Evolutionary conservation across 2,888 invertebrate species (phyloP).

Genomic region (Kuschelorhynchus macadamiae): DNA sequence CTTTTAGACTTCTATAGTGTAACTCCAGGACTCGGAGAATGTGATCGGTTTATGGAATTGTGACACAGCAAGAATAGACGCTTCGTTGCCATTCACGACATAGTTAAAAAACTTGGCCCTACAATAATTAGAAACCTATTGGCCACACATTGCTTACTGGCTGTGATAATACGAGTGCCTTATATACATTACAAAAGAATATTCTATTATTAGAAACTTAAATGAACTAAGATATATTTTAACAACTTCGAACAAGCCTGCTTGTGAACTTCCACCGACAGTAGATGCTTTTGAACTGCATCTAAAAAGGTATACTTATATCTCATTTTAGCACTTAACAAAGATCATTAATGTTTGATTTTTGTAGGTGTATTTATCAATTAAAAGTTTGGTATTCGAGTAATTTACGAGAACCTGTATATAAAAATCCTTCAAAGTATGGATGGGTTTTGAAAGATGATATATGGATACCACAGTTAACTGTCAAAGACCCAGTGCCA

Average conservation of each 20-base stretch:
- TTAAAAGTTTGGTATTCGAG: not conserved
- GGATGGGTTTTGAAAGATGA: not conserved
- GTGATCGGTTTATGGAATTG: not conserved
- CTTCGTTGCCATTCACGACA: slow-evolving; percentile 2
- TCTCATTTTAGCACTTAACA: too few species aligned
- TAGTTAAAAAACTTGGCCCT: slow-evolving; percentile 4
- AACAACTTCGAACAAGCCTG: too few species aligned
- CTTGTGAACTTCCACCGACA: too few species aligned
- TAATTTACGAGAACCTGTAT: not conserved
- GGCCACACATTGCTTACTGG: not conserved
- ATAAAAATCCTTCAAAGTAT: not conserved
- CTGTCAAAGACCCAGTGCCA: not conserved
- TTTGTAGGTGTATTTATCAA: slow-evolving; percentile 4
- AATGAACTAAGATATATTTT: too few species aligned
- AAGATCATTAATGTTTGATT: not conserved
- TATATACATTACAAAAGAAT: not conserved
- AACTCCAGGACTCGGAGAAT: not conserved
- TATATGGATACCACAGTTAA: not conserved
- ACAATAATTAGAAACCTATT: slow-evolving; percentile 1
- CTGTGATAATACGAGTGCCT: not conserved
- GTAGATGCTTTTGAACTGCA: too few species aligned
- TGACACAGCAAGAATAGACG: slow-evolving; percentile 2
- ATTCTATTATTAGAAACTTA: not conserved
- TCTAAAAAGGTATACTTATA: too few species aligned
- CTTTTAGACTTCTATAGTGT: too few species aligned